Conservation (phyloP, 1,140 invertebrate genomes). For the Anthonomus grandis region DNA sequence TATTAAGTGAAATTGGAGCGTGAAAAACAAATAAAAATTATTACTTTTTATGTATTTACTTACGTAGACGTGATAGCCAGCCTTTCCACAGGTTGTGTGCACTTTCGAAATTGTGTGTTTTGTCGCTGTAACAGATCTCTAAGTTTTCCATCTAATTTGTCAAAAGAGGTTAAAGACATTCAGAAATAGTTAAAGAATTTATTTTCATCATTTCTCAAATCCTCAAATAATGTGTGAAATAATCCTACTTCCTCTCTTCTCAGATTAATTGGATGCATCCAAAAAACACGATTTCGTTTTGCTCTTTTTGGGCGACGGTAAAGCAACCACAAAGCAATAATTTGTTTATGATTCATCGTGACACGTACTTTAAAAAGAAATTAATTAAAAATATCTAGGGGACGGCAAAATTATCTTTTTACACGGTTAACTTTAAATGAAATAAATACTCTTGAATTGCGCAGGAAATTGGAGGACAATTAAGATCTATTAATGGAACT, state of each 20-base stretch:
- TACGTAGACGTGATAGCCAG: not conserved
- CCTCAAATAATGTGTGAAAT: conserved; percentile 14
- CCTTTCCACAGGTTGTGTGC: conserved; percentile 4
- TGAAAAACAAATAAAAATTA: conserved; percentile 1
- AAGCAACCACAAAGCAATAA: conserved; percentile 10
- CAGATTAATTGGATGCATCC: conserved; percentile 19
- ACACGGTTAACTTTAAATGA: too few species aligned
- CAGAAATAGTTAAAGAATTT: conserved; percentile 18
- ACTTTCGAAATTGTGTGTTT: conserved; percentile 1
- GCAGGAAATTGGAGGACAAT: too few species aligned
- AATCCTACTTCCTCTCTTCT: conserved; percentile 10
- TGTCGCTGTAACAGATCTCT: conserved; percentile 1
- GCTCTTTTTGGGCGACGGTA: conserved; percentile 8
- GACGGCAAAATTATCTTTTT: too few species aligned
- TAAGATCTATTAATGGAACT: too few species aligned
- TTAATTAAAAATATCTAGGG: too few species aligned
- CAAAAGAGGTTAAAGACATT: conserved; percentile 7
- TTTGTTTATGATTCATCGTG: not conserved
- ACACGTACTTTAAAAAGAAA: too few species aligned
- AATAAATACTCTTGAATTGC: too few species aligned
- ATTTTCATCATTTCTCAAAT: not conserved
- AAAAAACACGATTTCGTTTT: not conserved
- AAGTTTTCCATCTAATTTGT: conserved; percentile 6
- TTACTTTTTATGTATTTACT: not conserved
- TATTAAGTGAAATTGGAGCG: too few species aligned